Evolutionary conservation across 2,797 vertebrate species (phyloP).

Genomic region (Limnodromus scolopaceus): DNA sequence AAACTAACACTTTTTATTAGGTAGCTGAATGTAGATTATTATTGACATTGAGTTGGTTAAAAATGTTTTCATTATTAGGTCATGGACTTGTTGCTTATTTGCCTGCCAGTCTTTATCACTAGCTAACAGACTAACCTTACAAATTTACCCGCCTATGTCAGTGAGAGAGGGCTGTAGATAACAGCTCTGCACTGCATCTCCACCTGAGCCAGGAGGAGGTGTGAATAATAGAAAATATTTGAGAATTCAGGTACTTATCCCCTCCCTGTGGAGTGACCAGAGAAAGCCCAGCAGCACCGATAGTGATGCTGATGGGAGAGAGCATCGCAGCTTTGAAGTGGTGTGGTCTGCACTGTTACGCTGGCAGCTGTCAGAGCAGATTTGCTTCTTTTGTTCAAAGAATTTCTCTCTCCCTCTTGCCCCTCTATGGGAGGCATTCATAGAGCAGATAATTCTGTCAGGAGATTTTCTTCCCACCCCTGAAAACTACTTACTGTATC

Average conservation of each 20-base stretch:
- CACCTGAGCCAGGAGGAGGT: background rate
- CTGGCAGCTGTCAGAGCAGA: background rate
- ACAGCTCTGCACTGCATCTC: conserved; percentile 17
- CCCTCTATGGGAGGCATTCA: background rate
- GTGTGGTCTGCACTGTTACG: background rate
- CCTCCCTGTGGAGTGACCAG: background rate
- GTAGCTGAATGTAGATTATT: background rate
- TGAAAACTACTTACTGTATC: background rate
- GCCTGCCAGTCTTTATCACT: conserved; percentile 50
- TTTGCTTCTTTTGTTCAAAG: conserved; percentile 16
- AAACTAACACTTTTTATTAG: background rate
- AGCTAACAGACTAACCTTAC: conserved; percentile 56
- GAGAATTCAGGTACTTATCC: conserved; percentile 5
- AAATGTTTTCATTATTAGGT: background rate
- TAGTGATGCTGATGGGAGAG: background rate
- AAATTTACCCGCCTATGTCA: conserved; percentile 32
- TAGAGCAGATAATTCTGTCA: background rate
- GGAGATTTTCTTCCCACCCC: background rate
- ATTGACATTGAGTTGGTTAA: background rate
- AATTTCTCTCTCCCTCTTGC: background rate
- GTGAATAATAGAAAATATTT: conserved; percentile 55
- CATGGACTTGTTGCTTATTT: conserved; percentile 19
- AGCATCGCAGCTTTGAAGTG: background rate
- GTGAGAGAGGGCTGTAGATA: conserved; percentile 42
- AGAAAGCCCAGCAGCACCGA: background rate